Evolutionary conservation across 1,140 invertebrate species (phyloP), one percentile per base, ranked within the genome.

Genomic region (Pinna nobilis): DNA sequence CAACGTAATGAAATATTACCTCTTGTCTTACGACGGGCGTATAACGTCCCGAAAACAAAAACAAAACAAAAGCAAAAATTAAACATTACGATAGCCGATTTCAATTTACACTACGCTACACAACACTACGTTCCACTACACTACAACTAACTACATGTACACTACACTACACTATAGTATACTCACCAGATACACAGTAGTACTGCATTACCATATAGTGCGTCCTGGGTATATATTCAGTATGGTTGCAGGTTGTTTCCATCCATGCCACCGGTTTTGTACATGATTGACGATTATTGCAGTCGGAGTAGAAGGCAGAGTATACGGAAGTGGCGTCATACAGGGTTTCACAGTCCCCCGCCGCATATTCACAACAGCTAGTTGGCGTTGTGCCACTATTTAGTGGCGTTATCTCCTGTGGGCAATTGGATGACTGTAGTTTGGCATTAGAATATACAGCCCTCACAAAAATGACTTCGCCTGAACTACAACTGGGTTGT

Each of bases 131-230:
- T n/a, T n/a, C n/a, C n/a, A n/a, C n/a, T n/a, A n/a, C n/a, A n/a
- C n/a, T n/a, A n/a, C n/a, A n/a, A n/a, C n/a, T n/a, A n/a, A n/a
- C n/a, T n/a, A n/a, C n/a, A n/a, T n/a, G n/a, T n/a, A n/a, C n/a
- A n/a, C n/a, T n/a, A n/a, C n/a, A n/a, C n/a, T n/a, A n/a, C n/a
- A n/a, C n/a, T n/a, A n/a, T n/a, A n/a, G n/a, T 11, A 44, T 44
- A 11, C 59, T 41, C 51, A 66, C 63, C 20, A 39, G 49, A 11
- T 0, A 66, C 37, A 39, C 63, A 66, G 20, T 66, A 66, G 15
- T 23, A 66, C 23, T 66, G 44, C 4, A 66, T 50, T 25, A 35
- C 51, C 63, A 66, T 66, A 33, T 66, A 66, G 13, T 66, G 50
- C 3, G 63, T 66, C 41, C 49, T 51, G 0, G 3, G 5, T 1